Conservation (phyloP, 2,888 invertebrate species). For the Protophormia terraenovae region DNA sequence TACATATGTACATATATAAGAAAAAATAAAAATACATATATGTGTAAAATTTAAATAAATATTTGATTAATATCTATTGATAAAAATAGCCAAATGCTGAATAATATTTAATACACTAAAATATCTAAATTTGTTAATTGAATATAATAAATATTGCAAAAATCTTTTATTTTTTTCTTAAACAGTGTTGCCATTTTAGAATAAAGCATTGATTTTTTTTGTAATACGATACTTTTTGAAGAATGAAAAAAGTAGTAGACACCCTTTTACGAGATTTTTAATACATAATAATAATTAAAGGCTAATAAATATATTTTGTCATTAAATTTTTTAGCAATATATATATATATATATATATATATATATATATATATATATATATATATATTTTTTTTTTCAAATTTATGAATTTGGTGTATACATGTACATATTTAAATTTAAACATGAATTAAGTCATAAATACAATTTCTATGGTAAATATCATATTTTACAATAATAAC, state of each 20-base stretch:
- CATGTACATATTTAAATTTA: too few relatives aligned
- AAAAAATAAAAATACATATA: slow-evolving; percentile 8
- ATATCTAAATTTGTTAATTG: not conserved
- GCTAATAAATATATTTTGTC: too few relatives aligned
- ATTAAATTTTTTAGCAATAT: too few relatives aligned
- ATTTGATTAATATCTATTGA: slow-evolving; percentile 32
- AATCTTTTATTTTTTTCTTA: not conserved
- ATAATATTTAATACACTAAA: not conserved
- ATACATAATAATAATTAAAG: slow-evolving; percentile 5
- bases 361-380: too few relatives aligned
- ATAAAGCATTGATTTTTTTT: not conserved
- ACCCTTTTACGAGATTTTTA: not conserved
- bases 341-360: too few relatives aligned
- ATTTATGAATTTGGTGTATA: too few relatives aligned
- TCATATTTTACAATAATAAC: too few relatives aligned
- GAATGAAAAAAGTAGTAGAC: slow-evolving; percentile 2
- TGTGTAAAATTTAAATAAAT: slow-evolving; percentile 4
- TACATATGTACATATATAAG: not conserved
- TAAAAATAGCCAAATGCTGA: slow-evolving; percentile 15
- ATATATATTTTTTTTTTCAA: too few relatives aligned
- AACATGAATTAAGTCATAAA: too few relatives aligned
- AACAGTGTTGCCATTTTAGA: slow-evolving; percentile 37
- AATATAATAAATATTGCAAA: not conserved
- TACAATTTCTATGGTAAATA: too few relatives aligned
- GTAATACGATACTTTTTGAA: slow-evolving; percentile 42